Conservation (phyloP, 1,140 invertebrate genomes). For the Zaprionus africanus region DNA sequence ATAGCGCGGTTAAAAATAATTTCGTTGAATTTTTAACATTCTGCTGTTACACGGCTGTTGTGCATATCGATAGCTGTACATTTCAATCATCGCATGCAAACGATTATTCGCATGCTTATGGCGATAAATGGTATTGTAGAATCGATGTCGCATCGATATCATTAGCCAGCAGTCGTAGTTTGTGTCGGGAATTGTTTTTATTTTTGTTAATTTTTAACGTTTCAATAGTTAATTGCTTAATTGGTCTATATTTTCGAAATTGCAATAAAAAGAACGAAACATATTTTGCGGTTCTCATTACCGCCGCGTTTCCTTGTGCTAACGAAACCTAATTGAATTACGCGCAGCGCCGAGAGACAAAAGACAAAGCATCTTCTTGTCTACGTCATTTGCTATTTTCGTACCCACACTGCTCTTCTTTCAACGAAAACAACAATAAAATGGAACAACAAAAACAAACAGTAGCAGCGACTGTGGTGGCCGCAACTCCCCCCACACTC, state of each 20-base stretch:
- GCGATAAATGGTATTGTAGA: slow-evolving; percentile 8
- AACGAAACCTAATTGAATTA: slow-evolving; percentile 71
- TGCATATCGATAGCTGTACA: background rate
- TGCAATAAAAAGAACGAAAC: slow-evolving; percentile 37
- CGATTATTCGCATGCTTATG: background rate
- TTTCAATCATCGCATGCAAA: slow-evolving; percentile 4
- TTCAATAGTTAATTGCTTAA: slow-evolving; percentile 54
- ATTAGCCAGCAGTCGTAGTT: slow-evolving; percentile 71
- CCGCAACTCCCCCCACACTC: slow-evolving; percentile 39
- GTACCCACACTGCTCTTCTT: slow-evolving; percentile 47
- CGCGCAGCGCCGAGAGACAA: slow-evolving; percentile 30
- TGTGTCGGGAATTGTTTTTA: slow-evolving; percentile 76
- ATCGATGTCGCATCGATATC: slow-evolving; percentile 31
- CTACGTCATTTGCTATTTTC: slow-evolving; percentile 81
- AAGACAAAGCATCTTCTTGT: slow-evolving; percentile 59
- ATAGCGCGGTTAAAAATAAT: too few species aligned
- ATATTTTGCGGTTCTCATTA: slow-evolving; percentile 48
- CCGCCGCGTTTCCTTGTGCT: slow-evolving; percentile 63
- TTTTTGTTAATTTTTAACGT: slow-evolving; percentile 65
- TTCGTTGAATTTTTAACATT: too few species aligned
- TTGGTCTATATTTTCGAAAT: slow-evolving; percentile 63
- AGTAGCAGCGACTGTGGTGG: slow-evolving; percentile 32
- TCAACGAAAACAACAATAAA: slow-evolving; percentile 13
- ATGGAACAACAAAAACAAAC: slow-evolving; percentile 68
- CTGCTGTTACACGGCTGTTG: too few species aligned